phyloP scores from a whole-genome alignment of 2,888 invertebrate species.

The Lithophane socia region DNA sequence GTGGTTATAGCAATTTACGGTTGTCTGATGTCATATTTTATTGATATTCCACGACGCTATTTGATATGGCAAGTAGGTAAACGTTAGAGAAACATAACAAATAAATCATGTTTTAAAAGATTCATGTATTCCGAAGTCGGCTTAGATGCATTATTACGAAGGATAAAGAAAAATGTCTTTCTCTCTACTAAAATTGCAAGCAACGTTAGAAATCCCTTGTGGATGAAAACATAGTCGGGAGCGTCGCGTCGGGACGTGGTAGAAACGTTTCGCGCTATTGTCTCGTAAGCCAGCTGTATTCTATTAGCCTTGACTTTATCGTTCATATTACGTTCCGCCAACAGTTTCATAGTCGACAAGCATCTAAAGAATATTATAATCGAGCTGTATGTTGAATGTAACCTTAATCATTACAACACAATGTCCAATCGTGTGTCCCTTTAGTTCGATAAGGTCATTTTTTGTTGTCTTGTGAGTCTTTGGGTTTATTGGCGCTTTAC shows the following conservation, averaged over 20 bases:
- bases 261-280: constrained; percentile 29
- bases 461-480: constrained; percentile 36
- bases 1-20: constrained; percentile 53
- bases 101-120: constrained; percentile 22
- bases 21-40: constrained; percentile 56
- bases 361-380: constrained; percentile 38
- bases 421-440: constrained; percentile 48
- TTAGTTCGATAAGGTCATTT: constrained; percentile 48
- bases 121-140: constrained; percentile 16
- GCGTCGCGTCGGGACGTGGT: constrained; percentile 18
- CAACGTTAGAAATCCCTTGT: constrained; percentile 16
- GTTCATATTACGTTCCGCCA: constrained; percentile 37
- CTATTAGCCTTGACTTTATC: constrained; percentile 62
- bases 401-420: constrained; percentile 48
- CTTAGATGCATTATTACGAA: constrained; percentile 14
- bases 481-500: constrained; percentile 1
- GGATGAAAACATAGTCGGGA: constrained; percentile 40
- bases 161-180: constrained; percentile 6
- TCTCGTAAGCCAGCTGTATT: constrained; percentile 46
- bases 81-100: constrained; percentile 2
- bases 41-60: constrained; percentile 49
- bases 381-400: constrained; percentile 33
- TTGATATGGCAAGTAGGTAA: constrained; percentile 14
- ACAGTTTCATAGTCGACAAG: constrained; percentile 37
- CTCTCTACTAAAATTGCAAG: constrained; percentile 33